A percentile compares a stretch with the other conserved stretches of the same genome.
Conservation (phyloP, 2,888 invertebrate species). For the Lottia gigantea region DNA sequence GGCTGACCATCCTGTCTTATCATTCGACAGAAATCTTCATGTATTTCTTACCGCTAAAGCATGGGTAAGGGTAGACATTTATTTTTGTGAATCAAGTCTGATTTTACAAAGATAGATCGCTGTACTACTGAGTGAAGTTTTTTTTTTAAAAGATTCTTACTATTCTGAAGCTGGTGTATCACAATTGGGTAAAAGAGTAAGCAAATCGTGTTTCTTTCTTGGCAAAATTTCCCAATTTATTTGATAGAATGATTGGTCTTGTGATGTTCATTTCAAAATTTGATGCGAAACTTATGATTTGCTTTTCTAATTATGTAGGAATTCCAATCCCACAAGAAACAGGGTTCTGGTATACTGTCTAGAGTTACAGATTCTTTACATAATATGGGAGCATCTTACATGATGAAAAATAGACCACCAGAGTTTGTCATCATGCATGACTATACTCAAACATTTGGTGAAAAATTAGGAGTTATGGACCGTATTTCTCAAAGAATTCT, state of each 20-base stretch:
- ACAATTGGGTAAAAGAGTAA: too few relatives aligned
- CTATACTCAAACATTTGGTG: conserved; percentile 74
- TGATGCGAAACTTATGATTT: neutral
- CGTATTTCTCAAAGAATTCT: conserved; percentile 76
- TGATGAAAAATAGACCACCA: conserved; percentile 73
- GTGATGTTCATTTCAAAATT: neutral
- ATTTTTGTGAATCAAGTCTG: too few relatives aligned
- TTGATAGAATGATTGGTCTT: too few relatives aligned
- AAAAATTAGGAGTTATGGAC: conserved; percentile 76
- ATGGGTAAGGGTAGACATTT: conserved; percentile 66
- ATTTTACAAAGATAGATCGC: too few relatives aligned
- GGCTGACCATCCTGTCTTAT: conserved; percentile 78
- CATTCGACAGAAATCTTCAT: conserved; percentile 76
- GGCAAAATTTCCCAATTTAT: neutral
- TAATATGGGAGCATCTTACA: conserved; percentile 72
- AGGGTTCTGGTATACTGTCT: conserved; percentile 72
- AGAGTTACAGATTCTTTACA: conserved; percentile 74
- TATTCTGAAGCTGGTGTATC: too few relatives aligned
- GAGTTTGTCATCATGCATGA: conserved; percentile 76
- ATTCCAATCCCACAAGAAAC: conserved; percentile 75
- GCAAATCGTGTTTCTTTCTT: neutral
- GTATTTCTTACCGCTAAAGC: conserved; percentile 77
- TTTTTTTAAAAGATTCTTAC: neutral
- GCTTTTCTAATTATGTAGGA: conserved; percentile 73
- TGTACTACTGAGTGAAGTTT: too few relatives aligned